Conservation (phyloP, 2,797 vertebrate genomes). For the Varecia variegata region DNA sequence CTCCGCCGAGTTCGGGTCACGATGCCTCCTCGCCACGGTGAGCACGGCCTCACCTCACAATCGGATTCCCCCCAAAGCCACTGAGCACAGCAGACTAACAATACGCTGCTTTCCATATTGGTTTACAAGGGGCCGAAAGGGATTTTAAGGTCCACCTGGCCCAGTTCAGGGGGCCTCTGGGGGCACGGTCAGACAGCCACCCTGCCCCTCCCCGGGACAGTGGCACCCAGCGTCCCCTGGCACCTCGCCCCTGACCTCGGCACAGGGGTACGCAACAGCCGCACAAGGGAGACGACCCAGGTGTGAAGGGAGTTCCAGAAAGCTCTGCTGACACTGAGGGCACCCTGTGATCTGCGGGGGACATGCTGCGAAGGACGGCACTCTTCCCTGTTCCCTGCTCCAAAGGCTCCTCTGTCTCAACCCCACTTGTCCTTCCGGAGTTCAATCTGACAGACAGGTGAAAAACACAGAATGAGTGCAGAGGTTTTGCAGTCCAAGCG, state of each 20-base stretch:
- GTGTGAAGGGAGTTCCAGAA: not conserved
- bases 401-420: accelerated
- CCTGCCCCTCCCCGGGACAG: not conserved
- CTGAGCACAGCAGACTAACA: not conserved
- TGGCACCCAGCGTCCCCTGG: not conserved
- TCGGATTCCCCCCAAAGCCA: not conserved
- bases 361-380: not conserved
- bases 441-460: not conserved
- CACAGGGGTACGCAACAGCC: accelerated
- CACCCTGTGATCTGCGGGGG: accelerated
- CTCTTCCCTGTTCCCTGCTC: accelerated
- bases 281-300: not conserved
- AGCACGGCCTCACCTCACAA: not conserved
- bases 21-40: not conserved
- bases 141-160: not conserved
- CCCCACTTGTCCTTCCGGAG: not conserved
- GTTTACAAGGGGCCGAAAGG: conserved; percentile 10
- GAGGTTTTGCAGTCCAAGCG: not conserved
- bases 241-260: not conserved
- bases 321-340: not conserved
- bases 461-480: not conserved
- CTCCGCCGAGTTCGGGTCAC: not conserved
- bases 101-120: not conserved
- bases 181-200: not conserved
- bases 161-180: not conserved